phyloP scores from a whole-genome alignment of 2,888 invertebrate genomes.

The Uloborus plumipes region DNA sequence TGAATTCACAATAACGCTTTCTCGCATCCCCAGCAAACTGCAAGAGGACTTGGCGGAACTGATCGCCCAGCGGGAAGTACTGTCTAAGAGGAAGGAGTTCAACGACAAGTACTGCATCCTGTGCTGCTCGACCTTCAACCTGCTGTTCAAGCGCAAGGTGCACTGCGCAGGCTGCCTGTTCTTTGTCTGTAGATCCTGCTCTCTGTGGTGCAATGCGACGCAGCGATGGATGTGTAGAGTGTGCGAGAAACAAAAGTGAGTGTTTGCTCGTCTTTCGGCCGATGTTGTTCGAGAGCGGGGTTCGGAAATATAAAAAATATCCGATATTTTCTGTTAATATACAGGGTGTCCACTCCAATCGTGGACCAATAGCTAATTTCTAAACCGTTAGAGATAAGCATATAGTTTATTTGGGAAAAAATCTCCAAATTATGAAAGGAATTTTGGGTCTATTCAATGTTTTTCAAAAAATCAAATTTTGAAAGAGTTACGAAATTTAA shows the following conservation, averaged over 20 bases:
- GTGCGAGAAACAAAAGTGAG: slow-evolving; percentile 71
- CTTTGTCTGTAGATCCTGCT: slow-evolving; percentile 71
- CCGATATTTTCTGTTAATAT: too few species aligned
- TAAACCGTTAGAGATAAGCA: too few species aligned
- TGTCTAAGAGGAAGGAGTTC: slow-evolving; percentile 58
- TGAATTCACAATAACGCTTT: not conserved
- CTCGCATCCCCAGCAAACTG: slow-evolving; percentile 59
- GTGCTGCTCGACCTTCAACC: slow-evolving; percentile 68
- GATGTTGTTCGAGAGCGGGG: too few species aligned
- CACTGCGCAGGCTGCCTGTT: slow-evolving; percentile 70
- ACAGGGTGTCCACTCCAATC: too few species aligned
- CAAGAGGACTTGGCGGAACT: slow-evolving; percentile 56
- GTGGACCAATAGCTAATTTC: too few species aligned
- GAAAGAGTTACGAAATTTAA: too few species aligned
- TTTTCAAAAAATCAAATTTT: too few species aligned
- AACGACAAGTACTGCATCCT: slow-evolving; percentile 65
- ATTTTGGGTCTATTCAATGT: too few species aligned
- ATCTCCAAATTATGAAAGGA: too few species aligned
- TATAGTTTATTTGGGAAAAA: too few species aligned
- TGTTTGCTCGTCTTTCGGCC: too few species aligned
- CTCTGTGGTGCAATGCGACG: slow-evolving; percentile 67
- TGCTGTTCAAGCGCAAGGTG: slow-evolving; percentile 71
- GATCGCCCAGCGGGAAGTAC: slow-evolving; percentile 50
- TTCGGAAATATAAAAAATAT: too few species aligned
- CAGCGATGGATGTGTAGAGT: slow-evolving; percentile 70